Evolutionary conservation across 37 sponge, comb jelly and placozoan species (phyloP).

Genomic region (Agelas oroides): DNA sequence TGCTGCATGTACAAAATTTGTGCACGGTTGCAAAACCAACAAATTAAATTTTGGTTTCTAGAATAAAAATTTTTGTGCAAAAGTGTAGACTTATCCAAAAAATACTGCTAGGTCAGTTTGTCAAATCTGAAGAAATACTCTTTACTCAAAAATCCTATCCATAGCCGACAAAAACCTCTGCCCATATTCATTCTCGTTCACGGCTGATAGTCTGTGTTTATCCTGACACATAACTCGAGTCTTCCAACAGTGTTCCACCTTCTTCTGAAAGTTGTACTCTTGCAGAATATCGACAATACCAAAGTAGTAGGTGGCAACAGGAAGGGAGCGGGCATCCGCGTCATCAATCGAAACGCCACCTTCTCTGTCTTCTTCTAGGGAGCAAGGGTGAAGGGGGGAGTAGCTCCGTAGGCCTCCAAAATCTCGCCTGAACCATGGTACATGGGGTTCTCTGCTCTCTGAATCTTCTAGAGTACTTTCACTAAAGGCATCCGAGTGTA

Average conservation of each 20-base stretch:
- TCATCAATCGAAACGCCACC: neutral
- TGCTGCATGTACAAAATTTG: too few relatives aligned
- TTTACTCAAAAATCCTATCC: conserved; percentile 57
- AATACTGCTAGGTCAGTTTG: too few relatives aligned
- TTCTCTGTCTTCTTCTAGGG: neutral
- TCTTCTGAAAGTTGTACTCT: conserved; percentile 82
- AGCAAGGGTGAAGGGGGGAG: conserved; percentile 49
- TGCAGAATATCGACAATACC: conserved; percentile 94
- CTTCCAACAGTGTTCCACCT: conserved; percentile 76
- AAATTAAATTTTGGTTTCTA: neutral
- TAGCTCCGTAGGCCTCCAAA: conserved; percentile 72
- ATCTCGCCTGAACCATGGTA: conserved; percentile 75
- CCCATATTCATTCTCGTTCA: conserved; percentile 70
- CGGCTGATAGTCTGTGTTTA: conserved; percentile 69
- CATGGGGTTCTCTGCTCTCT: neutral
- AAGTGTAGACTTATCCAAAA: too few relatives aligned
- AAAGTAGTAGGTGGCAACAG: conserved; percentile 77
- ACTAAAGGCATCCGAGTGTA: neutral
- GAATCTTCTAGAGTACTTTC: too few relatives aligned
- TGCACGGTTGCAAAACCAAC: neutral
- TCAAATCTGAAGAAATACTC: neutral
- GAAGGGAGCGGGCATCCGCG: neutral
- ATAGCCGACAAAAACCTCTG: conserved; percentile 70
- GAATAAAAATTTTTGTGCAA: neutral
- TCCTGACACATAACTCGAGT: conserved; percentile 63